Base-by-base conservation (phyloP, 1,140 invertebrate genomes). In the Scaptomyza pallida region DNA sequence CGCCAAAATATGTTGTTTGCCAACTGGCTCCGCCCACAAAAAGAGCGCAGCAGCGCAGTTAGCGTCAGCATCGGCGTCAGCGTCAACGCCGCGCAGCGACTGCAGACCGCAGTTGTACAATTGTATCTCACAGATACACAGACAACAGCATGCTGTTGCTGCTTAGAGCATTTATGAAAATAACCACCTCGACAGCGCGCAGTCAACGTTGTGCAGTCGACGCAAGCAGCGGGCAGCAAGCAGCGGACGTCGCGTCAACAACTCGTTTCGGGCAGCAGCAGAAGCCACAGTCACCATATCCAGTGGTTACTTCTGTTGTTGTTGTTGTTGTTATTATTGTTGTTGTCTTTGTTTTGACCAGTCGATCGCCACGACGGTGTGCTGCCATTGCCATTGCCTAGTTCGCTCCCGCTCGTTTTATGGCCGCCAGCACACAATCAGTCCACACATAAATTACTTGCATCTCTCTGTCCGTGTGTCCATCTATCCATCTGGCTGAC, bases 261-360 rank as follows among this genome's bases (percentile, higher is more conserved):
- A 80, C 77, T 86, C 81, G 78, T 81, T 82, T 82, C 64, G 78
- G 78, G 68, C 78, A 73, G 72, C 52, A 65, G 13, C 33, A 21
- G 12, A 23, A 37, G 23, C 9, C 43, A 35, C 6, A 54, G 15
- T 23, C 37, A 52, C 30, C 51, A 72, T 50, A 15, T 37, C 59
- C 21, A 64, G 67, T 70, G 67, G 72, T 63, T 74, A 59, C 37
- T 70, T 47, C 33, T 70, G 52, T 64, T 57, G 30, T 16, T 64
- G 56, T 35, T 37, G 55, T 26, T 47, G 21, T 3, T 60, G n/a
- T 52, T 63, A 10, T 59, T 59, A 35, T 48, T 72, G 40, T 57
- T 63, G 61, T 61, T 76, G 64, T 72, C 65, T 78, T 83, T 83
- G 75, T 83, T 83, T 78, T 83, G 81, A 86, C 80, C 80, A 85